phyloP scores from a whole-genome alignment of 2,797 vertebrate species.

The Pachyuromys duprasi region DNA sequence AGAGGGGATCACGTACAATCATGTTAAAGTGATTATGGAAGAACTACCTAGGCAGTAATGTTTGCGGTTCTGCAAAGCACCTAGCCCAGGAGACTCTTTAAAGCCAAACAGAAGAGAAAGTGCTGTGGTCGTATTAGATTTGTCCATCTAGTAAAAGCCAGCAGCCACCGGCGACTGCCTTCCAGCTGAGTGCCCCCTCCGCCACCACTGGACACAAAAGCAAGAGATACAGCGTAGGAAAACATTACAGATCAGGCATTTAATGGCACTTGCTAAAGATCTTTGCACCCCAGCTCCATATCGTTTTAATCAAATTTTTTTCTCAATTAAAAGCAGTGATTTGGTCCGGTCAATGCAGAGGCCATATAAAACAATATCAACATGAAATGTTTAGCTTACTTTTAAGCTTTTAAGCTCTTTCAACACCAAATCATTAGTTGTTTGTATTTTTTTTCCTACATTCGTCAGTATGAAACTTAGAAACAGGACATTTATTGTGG shows the following conservation, averaged over 20 bases:
- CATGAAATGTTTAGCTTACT: neutral
- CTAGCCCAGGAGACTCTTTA: slow-evolving; percentile 67
- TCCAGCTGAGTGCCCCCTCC: neutral
- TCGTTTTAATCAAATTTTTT: slow-evolving; percentile 1
- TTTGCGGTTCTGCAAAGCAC: slow-evolving; percentile 61
- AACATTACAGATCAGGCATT: neutral
- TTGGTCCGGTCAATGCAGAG: neutral
- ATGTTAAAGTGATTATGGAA: slow-evolving; percentile 66
- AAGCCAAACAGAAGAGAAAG: slow-evolving; percentile 45
- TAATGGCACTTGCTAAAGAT: neutral
- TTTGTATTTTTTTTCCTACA: neutral
- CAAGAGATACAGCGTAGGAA: neutral
- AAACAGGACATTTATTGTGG: neutral
- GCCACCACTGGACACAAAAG: neutral
- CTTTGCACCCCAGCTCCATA: neutral
- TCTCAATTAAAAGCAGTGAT: slow-evolving; percentile 11
- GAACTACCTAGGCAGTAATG: slow-evolving; percentile 52
- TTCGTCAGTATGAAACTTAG: neutral
- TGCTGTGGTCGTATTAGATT: neutral
- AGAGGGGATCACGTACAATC: slow-evolving; percentile 69
- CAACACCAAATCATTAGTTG: slow-evolving; percentile 29
- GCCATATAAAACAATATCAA: neutral
- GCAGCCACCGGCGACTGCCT: neutral
- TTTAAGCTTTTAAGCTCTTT: slow-evolving; percentile 20
- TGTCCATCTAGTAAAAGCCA: neutral